Conservation (phyloP, 2,888 invertebrate species). For the Melinaea menophilus region DNA sequence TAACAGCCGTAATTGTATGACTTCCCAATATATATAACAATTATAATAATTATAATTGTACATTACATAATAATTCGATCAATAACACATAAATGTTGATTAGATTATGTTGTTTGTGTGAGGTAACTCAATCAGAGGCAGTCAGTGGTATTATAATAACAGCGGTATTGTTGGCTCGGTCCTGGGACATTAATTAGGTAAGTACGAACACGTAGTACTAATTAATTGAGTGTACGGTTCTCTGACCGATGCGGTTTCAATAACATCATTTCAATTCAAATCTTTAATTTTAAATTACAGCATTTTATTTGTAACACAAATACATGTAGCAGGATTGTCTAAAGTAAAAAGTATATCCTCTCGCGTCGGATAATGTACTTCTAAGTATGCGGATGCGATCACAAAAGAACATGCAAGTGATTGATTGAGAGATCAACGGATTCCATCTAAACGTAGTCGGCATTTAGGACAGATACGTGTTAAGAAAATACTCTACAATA, state of each 20-base stretch:
- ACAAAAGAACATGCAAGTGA: background rate
- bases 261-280: slow-evolving; percentile 23
- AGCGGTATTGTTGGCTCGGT: slow-evolving; percentile 52
- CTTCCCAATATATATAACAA: too few species aligned
- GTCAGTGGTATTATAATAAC: slow-evolving; percentile 57
- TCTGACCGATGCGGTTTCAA: slow-evolving; percentile 53
- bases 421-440: background rate
- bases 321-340: background rate
- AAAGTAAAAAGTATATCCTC: too few species aligned
- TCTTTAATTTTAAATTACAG: slow-evolving; percentile 3
- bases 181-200: slow-evolving; percentile 70
- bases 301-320: background rate
- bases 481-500: too few species aligned
- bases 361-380: background rate
- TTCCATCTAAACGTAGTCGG: background rate
- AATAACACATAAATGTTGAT: slow-evolving; percentile 31
- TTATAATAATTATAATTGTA: slow-evolving; percentile 5
- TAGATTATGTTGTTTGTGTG: slow-evolving; percentile 45
- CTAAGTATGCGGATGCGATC: background rate
- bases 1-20: too few species aligned
- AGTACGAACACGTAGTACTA: slow-evolving; percentile 65
- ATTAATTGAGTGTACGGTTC: slow-evolving; percentile 71
- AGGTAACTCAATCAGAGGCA: slow-evolving; percentile 56
- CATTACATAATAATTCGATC: slow-evolving; percentile 20
- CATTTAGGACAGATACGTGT: too few species aligned